Base-by-base conservation (phyloP, 2,113 vertebrate species). In the Muntiacus reevesi region DNA sequence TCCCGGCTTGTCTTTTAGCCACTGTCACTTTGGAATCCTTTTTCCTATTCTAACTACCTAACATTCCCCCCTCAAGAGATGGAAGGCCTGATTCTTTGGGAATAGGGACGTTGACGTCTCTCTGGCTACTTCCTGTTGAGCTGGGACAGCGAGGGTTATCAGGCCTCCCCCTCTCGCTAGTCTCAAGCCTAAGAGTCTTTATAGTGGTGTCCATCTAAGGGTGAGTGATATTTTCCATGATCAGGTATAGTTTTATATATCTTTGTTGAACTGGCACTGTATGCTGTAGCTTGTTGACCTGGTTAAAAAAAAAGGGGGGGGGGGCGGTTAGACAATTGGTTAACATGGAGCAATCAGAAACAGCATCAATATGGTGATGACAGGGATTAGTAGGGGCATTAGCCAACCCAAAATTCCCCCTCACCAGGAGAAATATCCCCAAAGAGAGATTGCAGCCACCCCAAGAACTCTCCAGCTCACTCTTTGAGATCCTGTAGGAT, bases 381-480 rank as follows among this genome's bases (percentile, higher is more conserved):
- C 2, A 12, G 67, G 19, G n/a, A 71, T 71, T 71, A 40, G n/a
- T 36, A 71, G 9, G 19, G 19, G n/a, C 19, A 40, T 71, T 71
- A 40, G 67, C 67, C 67, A 71, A 71, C n/a, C 5, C 19, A 0
- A 71, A 40, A 71, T 12, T 40, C 10, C n/a, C n/a, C 67, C 67
- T 71, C 1, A 0, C n/a, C 67, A 71, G 19, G 19, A 23, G 10
- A 40, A 40, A 0, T 0, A 71, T 71, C n/a, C 67, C n/a, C 10
- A 71, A 71, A 40, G n/a, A 71, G n/a, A 71, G 67, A 71, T 40
- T 71, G n/a, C n/a, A 71, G 9, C 10, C 19, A 40, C n/a, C n/a
- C n/a, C 5, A 23, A 23, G n/a, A 71, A 71, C n/a, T 71, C 67
- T 71, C n/a, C n/a, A 40, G 19, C 11, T 71, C n/a, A 23, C 12